phyloP scores from a whole-genome alignment of 2,797 vertebrate species.

The Jordanella pulchra region DNA sequence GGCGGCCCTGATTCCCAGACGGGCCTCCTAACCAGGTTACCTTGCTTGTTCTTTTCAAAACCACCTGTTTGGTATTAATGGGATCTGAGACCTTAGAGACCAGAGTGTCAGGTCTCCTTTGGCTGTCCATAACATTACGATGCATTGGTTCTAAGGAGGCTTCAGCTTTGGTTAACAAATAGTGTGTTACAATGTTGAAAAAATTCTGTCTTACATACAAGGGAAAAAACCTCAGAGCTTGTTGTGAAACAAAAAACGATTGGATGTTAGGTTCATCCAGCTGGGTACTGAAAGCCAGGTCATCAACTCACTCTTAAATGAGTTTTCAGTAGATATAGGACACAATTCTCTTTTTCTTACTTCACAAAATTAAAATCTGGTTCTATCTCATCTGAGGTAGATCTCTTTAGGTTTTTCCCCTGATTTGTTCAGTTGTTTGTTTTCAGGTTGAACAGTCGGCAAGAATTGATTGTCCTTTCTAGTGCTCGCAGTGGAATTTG shows the following conservation, averaged over 20 bases:
- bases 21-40: conserved; percentile 53
- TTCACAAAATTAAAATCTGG: background rate
- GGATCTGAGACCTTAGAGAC: conserved; percentile 36
- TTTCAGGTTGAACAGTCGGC: conserved; percentile 36
- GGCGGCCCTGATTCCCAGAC: conserved; percentile 56
- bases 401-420: conserved; percentile 14
- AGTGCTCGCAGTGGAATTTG: conserved; percentile 44
- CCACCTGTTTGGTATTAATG: conserved; percentile 64
- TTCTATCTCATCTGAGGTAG: background rate
- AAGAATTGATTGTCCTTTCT: conserved; percentile 11
- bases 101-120: conserved; percentile 32
- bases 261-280: conserved; percentile 9
- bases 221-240: conserved; percentile 20
- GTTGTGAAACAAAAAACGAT: conserved; percentile 9
- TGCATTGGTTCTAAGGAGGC: conserved; percentile 19
- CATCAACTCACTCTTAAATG: conserved; percentile 32
- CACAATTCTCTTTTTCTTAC: background rate
- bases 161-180: conserved; percentile 15
- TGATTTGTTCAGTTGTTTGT: conserved; percentile 41
- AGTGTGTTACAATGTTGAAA: conserved; percentile 14
- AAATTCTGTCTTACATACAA: conserved; percentile 29
- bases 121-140: conserved; percentile 34
- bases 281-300: conserved; percentile 20
- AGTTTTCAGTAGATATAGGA: background rate
- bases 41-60: conserved; percentile 35